A percentile compares a stretch with the other conserved stretches of the same genome.
Evolutionary conservation across 2,888 invertebrate species (phyloP).

Genomic region (Timema cristinae): DNA sequence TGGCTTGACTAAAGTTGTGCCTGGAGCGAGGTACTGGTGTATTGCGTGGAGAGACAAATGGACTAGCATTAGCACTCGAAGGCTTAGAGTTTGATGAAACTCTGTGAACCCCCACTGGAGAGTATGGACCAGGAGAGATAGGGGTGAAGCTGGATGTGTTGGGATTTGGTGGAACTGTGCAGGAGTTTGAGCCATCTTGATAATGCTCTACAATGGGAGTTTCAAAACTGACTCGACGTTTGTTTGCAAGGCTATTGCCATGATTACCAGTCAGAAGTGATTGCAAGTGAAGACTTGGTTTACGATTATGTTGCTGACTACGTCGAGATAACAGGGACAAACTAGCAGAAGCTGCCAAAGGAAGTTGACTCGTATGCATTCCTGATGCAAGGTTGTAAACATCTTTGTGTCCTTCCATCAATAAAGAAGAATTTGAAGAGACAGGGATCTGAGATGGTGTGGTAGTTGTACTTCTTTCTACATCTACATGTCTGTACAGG

Average conservation of each 20-base stretch:
- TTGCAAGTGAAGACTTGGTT: conserved; percentile 42
- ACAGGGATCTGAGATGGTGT: neutral
- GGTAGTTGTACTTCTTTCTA: neutral
- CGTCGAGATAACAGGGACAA: conserved; percentile 25
- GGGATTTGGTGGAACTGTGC: conserved; percentile 64
- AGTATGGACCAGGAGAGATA: conserved; percentile 74
- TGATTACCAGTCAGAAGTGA: conserved; percentile 36
- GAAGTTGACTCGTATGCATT: neutral
- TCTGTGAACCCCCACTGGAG: conserved; percentile 53
- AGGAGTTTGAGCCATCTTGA: conserved; percentile 4
- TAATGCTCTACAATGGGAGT: conserved; percentile 40
- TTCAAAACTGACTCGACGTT: conserved; percentile 57
- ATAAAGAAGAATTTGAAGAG: neutral
- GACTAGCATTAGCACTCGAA: conserved; percentile 68
- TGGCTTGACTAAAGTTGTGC: conserved; percentile 24
- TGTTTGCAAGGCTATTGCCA: conserved; percentile 34
- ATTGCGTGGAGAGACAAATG: conserved; percentile 77
- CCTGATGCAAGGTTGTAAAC: neutral
- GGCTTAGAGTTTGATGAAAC: conserved; percentile 49
- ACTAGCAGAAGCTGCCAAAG: conserved; percentile 21
- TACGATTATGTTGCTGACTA: conserved; percentile 28
- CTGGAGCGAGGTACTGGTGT: conserved; percentile 62
- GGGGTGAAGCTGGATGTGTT: conserved; percentile 79
- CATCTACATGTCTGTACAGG: neutral
- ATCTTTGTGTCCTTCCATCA: neutral